phyloP scores from a whole-genome alignment of 2,888 invertebrate genomes.

The Euproctis similis region DNA sequence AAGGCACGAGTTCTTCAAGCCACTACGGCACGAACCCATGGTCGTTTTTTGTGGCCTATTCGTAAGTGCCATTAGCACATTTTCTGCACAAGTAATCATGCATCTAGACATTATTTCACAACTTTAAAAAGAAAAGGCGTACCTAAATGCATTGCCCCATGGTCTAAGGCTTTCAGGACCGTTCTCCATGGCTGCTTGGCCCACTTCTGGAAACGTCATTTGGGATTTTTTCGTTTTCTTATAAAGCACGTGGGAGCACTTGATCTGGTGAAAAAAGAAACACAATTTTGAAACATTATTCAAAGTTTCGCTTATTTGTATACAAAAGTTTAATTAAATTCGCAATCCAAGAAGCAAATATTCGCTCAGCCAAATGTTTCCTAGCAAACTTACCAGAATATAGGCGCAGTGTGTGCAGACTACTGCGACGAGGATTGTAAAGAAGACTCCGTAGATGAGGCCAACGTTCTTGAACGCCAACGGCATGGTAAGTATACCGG shows the following conservation, averaged over 20 bases:
- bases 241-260: slow-evolving; percentile 88
- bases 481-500: slow-evolving; percentile 97
- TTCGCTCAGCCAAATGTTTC: slow-evolving; percentile 3
- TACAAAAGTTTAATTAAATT: no score
- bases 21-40: no score
- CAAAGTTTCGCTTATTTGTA: no score
- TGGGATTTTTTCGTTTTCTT: slow-evolving; percentile 80
- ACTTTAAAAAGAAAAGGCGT: slow-evolving; percentile 24
- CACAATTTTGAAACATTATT: no score
- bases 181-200: slow-evolving; percentile 84
- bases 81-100: no score
- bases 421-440: slow-evolving; percentile 88
- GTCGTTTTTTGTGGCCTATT: no score
- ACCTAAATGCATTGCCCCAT: slow-evolving; percentile 81
- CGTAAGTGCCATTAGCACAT: no score
- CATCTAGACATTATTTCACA: no score
- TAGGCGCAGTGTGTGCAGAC: slow-evolving; percentile 97
- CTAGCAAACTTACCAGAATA: slow-evolving; percentile 76
- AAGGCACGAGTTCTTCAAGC: no score
- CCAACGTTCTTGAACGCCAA: slow-evolving; percentile 92
- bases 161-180: slow-evolving; percentile 82
- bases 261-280: slow-evolving; percentile 74
- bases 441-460: slow-evolving; percentile 86
- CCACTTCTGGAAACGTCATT: slow-evolving; percentile 92
- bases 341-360: slow-evolving; percentile 1